Base-by-base conservation (phyloP, 2,113 vertebrate species). In the Macquaria ambigua region DNA sequence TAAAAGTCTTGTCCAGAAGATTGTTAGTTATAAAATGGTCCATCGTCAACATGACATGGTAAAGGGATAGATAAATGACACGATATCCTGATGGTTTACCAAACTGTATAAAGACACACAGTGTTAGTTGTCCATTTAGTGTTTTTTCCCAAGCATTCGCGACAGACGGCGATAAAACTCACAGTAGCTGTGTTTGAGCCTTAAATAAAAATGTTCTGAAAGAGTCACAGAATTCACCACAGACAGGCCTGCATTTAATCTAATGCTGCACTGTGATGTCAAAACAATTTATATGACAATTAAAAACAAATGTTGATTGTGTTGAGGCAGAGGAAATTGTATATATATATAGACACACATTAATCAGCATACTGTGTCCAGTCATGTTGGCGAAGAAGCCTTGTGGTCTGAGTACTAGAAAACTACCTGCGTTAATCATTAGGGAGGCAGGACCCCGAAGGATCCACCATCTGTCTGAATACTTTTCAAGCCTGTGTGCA, bases 401-500 rank as follows among this genome's bases (percentile, higher is more conserved):
- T 68, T 25, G 28, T 61, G 69, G 77, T 77, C 21, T 43, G 68
- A 62, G 53, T 55, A 61, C 41, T 80, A 12, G 73, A 88, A 83
- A 81, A 84, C 56, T 83, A 83, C 87, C 88, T 90, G 88, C 82
- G 81, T 69, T 88, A 82, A 41, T 43, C 71, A 86, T 91, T 77
- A 94, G 64, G 21, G n/a, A 81, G 53, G 62, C 52, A 77, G 43
- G 61, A 77, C 56, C 77, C 71, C 64, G 81, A 94, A 90, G 90
- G 87, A 87, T 90, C 87, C 63, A 81, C 78, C 93, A 93, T 85
- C 88, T 94, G 93, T 74, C 31, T 25, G 56, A 77, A 87, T 75
- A 77, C 74, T 70, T 72, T 67, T 31, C 12, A 10, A 50, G 55
- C 43, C 68, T 81, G 74, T 64, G 81, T 87, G 67, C 52, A 31